Percentiles rank a stretch among this genome's conserved stretches.
Conservation (phyloP, 2,888 invertebrate genomes). For the Ptycholaimellus sp. region DNA sequence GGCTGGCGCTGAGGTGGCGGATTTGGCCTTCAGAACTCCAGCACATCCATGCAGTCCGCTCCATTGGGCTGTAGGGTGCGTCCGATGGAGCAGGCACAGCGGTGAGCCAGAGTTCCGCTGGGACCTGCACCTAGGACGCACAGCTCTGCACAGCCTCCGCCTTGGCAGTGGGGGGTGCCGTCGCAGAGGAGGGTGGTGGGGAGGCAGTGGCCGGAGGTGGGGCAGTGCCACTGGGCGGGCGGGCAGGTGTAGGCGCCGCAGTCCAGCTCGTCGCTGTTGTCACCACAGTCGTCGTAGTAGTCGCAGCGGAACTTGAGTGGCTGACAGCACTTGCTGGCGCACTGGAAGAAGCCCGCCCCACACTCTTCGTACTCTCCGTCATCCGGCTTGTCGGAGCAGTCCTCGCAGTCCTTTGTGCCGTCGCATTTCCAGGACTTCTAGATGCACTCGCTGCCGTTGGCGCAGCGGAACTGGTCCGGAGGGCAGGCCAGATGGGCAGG, state of each 20-base stretch:
- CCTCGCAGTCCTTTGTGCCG: conserved; percentile 52
- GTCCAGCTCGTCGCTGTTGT: conserved; percentile 48
- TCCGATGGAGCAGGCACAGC: conserved; percentile 79
- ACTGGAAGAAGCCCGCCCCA: conserved; percentile 22
- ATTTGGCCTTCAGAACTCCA: too few relatives aligned
- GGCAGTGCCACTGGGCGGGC: conserved; percentile 12
- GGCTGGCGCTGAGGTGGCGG: too few relatives aligned
- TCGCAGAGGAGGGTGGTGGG: conserved; percentile 82
- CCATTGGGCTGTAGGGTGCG: conserved; percentile 44
- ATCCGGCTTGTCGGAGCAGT: conserved; percentile 37
- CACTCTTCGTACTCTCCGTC: conserved; percentile 23
- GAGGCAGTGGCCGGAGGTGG: conserved; percentile 58
- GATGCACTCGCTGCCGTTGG: conserved; percentile 63
- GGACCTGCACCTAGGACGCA: conserved; percentile 60
- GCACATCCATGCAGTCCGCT: conserved; percentile 53
- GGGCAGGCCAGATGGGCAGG: conserved; percentile 23
- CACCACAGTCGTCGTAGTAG: conserved; percentile 75
- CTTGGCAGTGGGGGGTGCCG: conserved; percentile 80
- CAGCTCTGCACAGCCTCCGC: conserved; percentile 78
- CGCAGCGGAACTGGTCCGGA: conserved; percentile 56
- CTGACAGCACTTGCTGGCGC: conserved; percentile 24
- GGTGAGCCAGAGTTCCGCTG: conserved; percentile 35
- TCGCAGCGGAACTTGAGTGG: conserved; percentile 31
- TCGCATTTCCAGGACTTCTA: conserved; percentile 36
- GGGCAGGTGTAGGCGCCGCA: conserved; percentile 23